Evolutionary conservation across 2,888 invertebrate genomes (phyloP), one percentile per base, ranked within the genome.

Genomic region (Baronia brevicornis): DNA sequence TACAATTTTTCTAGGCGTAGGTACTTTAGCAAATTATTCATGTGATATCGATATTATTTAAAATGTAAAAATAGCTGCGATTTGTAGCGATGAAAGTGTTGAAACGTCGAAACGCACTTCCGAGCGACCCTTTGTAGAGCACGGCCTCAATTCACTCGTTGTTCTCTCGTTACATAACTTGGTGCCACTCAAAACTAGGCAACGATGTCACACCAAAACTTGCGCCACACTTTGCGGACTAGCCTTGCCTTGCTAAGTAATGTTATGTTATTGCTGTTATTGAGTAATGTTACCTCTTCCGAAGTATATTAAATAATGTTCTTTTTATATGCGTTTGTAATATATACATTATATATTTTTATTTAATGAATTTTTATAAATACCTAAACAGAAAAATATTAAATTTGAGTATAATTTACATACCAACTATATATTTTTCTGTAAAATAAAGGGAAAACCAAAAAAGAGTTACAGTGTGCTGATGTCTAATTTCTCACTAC

Each of bases 201-300:
- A 82, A 84, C 71, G 75, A 80, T 84, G 84, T 82, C 82, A 80
- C 66, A 64, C 65, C 67, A 77, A 79, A 74, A 68, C 70, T 84
- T 84, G 74, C 82, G 80, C 78, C 82, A 84, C 72, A 57, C 56
- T 43, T 52, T 51, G 52, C 51, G 51, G 51, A 55, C 51, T 48
- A 46, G 43, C 26, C 10, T 21, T 41, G 46, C 36, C 41, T 32
- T 32, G 29, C 42, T 43, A 46, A 41, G 46, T 41, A 51, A 48
- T 49, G 44, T 44, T 46, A 42, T 41, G 43, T 46, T 43, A 36
- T 32, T 34, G 37, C 20, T 40, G 30, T 31, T 43, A 37, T 48
- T 46, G 42, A 34, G 46, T 44, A 44, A 46, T 37, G 24, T 9
- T 28, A 32, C 33, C 29, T 39, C 36, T 37, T 42, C 40, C 36